Percentiles rank a stretch among this genome's conserved stretches.
Conservation (phyloP, 2,113 vertebrate genomes). For the Aphelocoma coerulescens region DNA sequence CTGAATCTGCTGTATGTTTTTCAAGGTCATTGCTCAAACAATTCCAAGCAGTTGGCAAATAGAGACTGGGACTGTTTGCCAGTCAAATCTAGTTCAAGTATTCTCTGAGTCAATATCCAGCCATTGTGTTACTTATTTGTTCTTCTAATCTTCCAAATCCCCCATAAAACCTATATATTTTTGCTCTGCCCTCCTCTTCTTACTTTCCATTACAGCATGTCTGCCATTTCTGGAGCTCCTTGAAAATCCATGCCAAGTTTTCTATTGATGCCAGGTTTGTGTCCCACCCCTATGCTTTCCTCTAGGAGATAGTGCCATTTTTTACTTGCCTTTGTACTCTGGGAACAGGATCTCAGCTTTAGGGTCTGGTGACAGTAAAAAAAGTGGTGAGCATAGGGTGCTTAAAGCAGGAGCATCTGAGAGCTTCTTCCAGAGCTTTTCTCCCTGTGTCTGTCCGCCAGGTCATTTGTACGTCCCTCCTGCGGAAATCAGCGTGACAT, state of each 20-base stretch:
- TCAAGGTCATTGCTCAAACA: constrained; percentile 64
- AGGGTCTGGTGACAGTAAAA: neutral
- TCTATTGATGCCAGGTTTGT: neutral
- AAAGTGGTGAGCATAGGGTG: neutral
- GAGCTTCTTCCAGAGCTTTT: neutral
- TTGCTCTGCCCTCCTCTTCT: constrained; percentile 7
- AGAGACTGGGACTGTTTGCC: constrained; percentile 51
- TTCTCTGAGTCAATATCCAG: constrained; percentile 59
- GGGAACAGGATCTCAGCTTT: neutral
- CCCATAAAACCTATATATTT: constrained; percentile 49
- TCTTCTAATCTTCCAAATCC: constrained; percentile 61
- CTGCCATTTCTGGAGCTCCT: constrained; percentile 41
- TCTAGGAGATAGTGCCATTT: neutral
- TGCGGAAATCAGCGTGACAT: neutral
- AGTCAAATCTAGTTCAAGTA: constrained; percentile 60
- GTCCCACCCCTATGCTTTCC: neutral
- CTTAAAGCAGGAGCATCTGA: neutral
- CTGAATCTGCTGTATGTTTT: constrained; percentile 47
- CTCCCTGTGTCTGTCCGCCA: neutral
- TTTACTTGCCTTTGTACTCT: neutral
- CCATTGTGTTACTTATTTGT: constrained; percentile 62
- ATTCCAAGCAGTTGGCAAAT: constrained; percentile 61
- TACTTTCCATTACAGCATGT: constrained; percentile 29
- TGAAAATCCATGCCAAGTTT: constrained; percentile 8
- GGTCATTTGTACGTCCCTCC: neutral